phyloP scores from a whole-genome alignment of 2,888 invertebrate genomes.

The Clanis bilineata region DNA sequence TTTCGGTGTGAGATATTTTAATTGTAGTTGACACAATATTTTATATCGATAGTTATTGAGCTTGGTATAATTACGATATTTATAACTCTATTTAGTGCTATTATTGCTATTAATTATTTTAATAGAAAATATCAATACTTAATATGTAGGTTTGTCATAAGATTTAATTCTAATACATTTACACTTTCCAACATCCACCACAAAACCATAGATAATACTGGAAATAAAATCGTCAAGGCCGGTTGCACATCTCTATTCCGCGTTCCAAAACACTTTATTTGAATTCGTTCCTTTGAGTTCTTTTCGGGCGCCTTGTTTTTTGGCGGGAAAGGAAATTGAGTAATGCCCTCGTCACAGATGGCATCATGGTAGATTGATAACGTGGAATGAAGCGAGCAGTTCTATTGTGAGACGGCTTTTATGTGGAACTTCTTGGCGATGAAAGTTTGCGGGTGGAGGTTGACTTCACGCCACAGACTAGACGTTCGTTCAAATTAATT shows the following conservation, averaged over 20 bases:
- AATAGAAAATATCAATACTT: neutral
- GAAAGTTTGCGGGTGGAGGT: constrained; percentile 19
- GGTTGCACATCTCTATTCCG: constrained; percentile 23
- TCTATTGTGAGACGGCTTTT: constrained; percentile 59
- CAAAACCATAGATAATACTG: constrained; percentile 1
- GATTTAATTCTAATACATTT: neutral
- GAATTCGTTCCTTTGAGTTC: constrained; percentile 51
- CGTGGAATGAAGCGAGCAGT: constrained; percentile 65
- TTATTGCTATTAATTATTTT: neutral
- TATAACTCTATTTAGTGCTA: too few species aligned
- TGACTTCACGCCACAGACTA: constrained; percentile 14
- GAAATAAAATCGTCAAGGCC: constrained; percentile 11
- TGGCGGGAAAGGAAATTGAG: constrained; percentile 76
- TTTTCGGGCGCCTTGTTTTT: constrained; percentile 61
- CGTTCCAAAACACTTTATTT: constrained; percentile 48
- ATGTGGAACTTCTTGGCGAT: constrained; percentile 21
- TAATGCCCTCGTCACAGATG: constrained; percentile 79
- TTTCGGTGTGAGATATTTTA: neutral
- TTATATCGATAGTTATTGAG: too few species aligned
- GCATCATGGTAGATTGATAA: constrained; percentile 80
- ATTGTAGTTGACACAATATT: neutral
- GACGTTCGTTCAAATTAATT: constrained; percentile 1
- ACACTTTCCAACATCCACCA: neutral
- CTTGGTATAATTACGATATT: too few species aligned
- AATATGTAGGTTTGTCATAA: neutral